These are phyloP conservation scores for Heliconius melpomene DNA, from an alignment of 1,140 invertebrate species.

Conservation along the genomic window DNA sequence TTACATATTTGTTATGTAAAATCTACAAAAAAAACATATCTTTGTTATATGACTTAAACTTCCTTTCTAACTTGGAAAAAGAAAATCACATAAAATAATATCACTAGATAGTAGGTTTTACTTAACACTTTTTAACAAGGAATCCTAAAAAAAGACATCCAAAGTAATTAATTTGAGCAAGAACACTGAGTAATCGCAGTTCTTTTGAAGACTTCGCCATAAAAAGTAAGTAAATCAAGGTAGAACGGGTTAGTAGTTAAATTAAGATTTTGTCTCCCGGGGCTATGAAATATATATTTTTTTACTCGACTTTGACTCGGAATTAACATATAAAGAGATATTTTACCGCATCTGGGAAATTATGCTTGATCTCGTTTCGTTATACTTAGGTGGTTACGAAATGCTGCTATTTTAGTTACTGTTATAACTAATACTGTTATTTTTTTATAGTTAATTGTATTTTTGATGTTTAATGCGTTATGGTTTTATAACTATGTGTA, in stretches of 20 bases:
- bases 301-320: constrained; percentile 19
- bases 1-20: no score
- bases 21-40: no score
- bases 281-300: constrained; percentile 20
- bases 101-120: neutral
- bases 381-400: neutral
- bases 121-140: neutral
- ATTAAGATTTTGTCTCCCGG: constrained; percentile 26
- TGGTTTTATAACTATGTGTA: neutral
- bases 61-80: neutral
- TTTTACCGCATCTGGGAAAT: constrained; percentile 20
- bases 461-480: neutral
- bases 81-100: neutral
- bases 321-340: constrained; percentile 31
- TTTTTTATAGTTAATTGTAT: neutral
- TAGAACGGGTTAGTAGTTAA: constrained; percentile 17
- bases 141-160: constrained; percentile 17
- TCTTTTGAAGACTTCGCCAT: constrained; percentile 8
- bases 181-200: constrained; percentile 23
- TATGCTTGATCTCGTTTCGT: neutral
- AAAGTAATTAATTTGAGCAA: constrained; percentile 29
- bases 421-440: no score
- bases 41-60: no score
- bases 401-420: neutral
- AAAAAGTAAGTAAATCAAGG: constrained; percentile 29